Evolutionary conservation across 2,888 invertebrate genomes (phyloP), one percentile per base, ranked within the genome.

Genomic region (Trisateles emortualis): DNA sequence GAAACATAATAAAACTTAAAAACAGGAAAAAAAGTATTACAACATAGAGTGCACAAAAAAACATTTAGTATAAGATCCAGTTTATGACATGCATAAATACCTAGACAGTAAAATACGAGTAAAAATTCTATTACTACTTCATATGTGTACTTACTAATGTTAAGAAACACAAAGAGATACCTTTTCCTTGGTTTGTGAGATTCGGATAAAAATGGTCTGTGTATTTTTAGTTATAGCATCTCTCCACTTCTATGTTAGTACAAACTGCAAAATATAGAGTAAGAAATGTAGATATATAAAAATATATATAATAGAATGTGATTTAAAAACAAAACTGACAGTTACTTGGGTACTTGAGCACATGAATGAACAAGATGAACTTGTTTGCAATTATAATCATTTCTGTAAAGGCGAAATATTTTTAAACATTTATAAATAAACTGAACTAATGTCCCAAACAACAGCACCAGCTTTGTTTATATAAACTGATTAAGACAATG

Each of bases 401-500:
- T 33, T 33, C 33, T 33, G 5, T 6, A 6, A 13, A 33, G 5
- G 33, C 6, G 13, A 14, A 33, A 14, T 14, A 14, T 14, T 33
- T 11, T 33, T 33, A 3, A 33, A 33, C 33, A 33, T 11, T 32
- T 5, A 32, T 33, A 14, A 14, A 33, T 33, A 33, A 33, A 33
- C 14, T 33, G 9, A 3, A 29, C 6, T 9, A 33, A 5, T 33
- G 14, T 45, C 26, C 13, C 36, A 36, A 35, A 22, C 17, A 59
- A 52, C 45, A 60, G 22, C 16, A 17, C 6, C 10, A 29, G 38
- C 41, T 38, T 50, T 44, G 8, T 32, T 32, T 30, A 8, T 46
- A 24, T 26, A 39, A 16, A 41, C 43, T 38, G 14, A 41, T 42
- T 16, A 13, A 45, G 14, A 48, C 45, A 52, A 51, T 64, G 64